Evolutionary conservation across 30 jellyfish, hydroid and myxozoan species (phyloP), one percentile per base, ranked within the genome.

Genomic region (Sanderia malayensis): DNA sequence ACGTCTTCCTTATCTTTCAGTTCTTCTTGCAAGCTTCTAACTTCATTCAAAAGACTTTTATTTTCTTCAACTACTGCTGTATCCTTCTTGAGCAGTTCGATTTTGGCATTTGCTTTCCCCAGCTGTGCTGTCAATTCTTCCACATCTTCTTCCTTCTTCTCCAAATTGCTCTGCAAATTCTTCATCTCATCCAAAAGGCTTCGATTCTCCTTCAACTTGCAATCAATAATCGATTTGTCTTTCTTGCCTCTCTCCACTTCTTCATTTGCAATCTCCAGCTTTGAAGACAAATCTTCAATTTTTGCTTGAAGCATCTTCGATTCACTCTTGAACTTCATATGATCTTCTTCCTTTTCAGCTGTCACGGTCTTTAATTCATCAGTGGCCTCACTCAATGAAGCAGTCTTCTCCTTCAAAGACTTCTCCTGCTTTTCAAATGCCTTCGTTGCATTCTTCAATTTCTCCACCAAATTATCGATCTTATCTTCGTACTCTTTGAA

Each of bases 401-500:
- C 8, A 2, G 8, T 19, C 6, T 18, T 49, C 24, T 49, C 64
- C 64, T 49, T 49, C 27, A 49, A 15, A 49, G 64, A 15, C 64
- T 19, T 49, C 18, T 49, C 64, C 8, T 4, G 64, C 64, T 49
- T 49, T 49, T 9, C 27, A 49, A 49, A 2, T 11, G 64, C 64
- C 18, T 49, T 49, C 25, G 6, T 19, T 19, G 8, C 18, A 15
- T 3, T 49, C 23, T 49, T 49, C 23, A 49, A 15, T 19, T 57
- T 57, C 23, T 32, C 31, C 8, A 33, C 27, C 67, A 55, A 24
- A 20, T 30, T 49, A 6, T 21, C 47, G 1, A 31, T 57, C 66
- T 58, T 37, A 18, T 32, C 84, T 32, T 73, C 74, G 1, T 58
- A 23, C 17, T 57, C 67, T 58, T 55, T 73, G 61, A 30, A 55